These are phyloP conservation scores for Neoscelio sp. DNA, from an alignment of 2,888 invertebrate genomes.

Conservation along the genomic window DNA sequence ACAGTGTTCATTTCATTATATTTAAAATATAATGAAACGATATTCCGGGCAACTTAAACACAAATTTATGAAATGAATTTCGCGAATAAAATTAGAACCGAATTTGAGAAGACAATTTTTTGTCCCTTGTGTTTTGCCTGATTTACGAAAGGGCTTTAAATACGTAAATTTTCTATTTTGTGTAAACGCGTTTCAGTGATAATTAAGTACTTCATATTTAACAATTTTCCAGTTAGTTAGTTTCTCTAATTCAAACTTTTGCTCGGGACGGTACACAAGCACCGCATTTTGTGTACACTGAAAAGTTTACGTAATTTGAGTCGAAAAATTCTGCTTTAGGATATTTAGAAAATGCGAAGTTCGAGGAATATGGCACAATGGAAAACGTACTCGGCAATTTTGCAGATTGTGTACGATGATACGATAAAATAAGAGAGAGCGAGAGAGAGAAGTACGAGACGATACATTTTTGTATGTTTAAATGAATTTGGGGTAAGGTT, in stretches of 20 bases:
- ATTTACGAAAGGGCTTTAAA: background rate
- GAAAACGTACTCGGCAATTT: too few relatives aligned
- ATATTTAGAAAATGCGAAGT: background rate
- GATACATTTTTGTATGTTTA: too few relatives aligned
- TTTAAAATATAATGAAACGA: too few relatives aligned
- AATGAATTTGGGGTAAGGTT: too few relatives aligned
- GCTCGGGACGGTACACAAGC: background rate
- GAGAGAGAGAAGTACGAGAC: too few relatives aligned
- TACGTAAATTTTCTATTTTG: slow-evolving; percentile 9
- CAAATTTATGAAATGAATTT: slow-evolving; percentile 20
- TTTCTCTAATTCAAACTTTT: slow-evolving; percentile 36
- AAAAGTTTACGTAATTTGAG: slow-evolving; percentile 6
- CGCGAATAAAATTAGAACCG: slow-evolving; percentile 9
- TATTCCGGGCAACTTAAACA: background rate
- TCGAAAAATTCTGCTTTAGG: slow-evolving; percentile 1
- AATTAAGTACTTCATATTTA: slow-evolving; percentile 40
- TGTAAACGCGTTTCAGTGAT: background rate
- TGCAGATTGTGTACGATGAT: background rate
- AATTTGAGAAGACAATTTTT: slow-evolving; percentile 7
- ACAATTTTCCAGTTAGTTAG: slow-evolving; percentile 36
- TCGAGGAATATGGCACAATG: too few relatives aligned
- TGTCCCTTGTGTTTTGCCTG: background rate
- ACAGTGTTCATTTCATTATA: too few relatives aligned
- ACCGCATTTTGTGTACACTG: slow-evolving; percentile 10
- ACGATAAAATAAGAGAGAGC: too few relatives aligned